Evolutionary conservation across 1,140 invertebrate species (phyloP).

Genomic region (Neodiprion virginianus): DNA sequence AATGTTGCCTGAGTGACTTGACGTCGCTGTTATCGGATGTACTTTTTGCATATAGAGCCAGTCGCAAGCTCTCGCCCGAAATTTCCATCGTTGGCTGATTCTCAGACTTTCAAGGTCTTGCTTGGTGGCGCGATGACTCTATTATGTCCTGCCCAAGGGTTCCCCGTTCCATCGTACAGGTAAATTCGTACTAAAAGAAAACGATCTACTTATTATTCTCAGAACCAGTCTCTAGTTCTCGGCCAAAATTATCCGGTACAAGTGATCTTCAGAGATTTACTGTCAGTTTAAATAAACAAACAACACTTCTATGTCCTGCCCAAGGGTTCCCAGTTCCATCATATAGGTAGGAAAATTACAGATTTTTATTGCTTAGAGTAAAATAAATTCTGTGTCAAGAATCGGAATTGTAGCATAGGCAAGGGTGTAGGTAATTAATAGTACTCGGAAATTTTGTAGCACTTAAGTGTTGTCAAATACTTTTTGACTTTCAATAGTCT

Average conservation of each 20-base stretch:
- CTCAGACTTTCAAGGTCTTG: conserved; percentile 52
- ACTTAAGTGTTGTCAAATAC: too few species aligned
- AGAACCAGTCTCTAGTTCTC: conserved; percentile 60
- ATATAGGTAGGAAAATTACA: conserved; percentile 59
- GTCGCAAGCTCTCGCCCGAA: conserved; percentile 58
- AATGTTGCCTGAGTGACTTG: not conserved
- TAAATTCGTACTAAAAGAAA: conserved; percentile 43
- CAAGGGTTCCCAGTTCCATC: conserved; percentile 67
- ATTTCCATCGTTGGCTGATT: conserved; percentile 57
- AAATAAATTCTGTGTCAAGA: too few species aligned
- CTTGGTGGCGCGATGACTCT: conserved; percentile 59
- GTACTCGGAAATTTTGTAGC: too few species aligned
- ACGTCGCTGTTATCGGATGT: not conserved
- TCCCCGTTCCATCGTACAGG: conserved; percentile 71
- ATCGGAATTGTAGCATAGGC: too few species aligned
- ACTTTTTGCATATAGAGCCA: conserved; percentile 45
- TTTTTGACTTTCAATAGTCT: too few species aligned
- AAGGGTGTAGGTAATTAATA: too few species aligned
- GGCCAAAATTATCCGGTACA: conserved; percentile 52
- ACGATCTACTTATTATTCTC: not conserved
- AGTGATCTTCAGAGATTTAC: conserved; percentile 55
- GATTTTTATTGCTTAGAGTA: too few species aligned
- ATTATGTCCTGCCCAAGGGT: conserved; percentile 71
- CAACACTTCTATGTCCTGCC: conserved; percentile 66
- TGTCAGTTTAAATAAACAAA: conserved; percentile 39